Evolutionary conservation across 2,888 invertebrate species (phyloP).

Genomic region (Rhodophaea formosa): DNA sequence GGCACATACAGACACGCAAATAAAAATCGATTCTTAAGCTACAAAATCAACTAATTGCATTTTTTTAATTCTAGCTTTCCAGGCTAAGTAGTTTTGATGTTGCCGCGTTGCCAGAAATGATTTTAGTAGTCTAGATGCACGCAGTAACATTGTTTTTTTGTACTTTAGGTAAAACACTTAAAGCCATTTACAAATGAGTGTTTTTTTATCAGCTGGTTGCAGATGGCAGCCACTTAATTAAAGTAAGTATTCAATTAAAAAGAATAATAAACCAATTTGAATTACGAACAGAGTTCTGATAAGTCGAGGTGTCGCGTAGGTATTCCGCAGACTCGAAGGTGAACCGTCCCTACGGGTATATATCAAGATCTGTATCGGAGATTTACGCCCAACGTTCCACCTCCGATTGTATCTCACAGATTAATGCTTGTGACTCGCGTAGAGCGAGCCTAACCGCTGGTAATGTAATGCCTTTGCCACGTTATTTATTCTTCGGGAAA

Average conservation of each 20-base stretch:
- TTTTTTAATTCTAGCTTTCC: no score
- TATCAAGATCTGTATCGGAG: slow-evolving; percentile 73
- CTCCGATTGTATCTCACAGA: slow-evolving; percentile 71
- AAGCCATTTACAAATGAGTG: no score
- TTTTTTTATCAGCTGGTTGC: no score
- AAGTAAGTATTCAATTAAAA: background rate
- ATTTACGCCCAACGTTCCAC: slow-evolving; percentile 61
- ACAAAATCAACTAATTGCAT: no score
- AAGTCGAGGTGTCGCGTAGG: slow-evolving; percentile 33
- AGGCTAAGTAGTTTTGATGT: no score
- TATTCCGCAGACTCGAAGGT: slow-evolving; percentile 41
- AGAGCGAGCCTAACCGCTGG: slow-evolving; percentile 44
- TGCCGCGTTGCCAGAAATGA: no score
- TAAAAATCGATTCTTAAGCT: no score
- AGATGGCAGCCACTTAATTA: background rate
- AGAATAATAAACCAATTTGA: slow-evolving; percentile 9
- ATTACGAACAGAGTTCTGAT: slow-evolving; percentile 3
- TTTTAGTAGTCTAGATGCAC: no score
- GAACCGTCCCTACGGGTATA: slow-evolving; percentile 44
- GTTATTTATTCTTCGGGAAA: slow-evolving; percentile 41
- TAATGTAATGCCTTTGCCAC: slow-evolving; percentile 56
- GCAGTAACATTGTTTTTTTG: no score
- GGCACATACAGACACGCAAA: no score
- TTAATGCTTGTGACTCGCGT: slow-evolving; percentile 64
- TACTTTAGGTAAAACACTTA: no score